Evolutionary conservation across 2,888 invertebrate genomes (phyloP), one percentile per base, ranked within the genome.

Genomic region (Callimorpha dominula): DNA sequence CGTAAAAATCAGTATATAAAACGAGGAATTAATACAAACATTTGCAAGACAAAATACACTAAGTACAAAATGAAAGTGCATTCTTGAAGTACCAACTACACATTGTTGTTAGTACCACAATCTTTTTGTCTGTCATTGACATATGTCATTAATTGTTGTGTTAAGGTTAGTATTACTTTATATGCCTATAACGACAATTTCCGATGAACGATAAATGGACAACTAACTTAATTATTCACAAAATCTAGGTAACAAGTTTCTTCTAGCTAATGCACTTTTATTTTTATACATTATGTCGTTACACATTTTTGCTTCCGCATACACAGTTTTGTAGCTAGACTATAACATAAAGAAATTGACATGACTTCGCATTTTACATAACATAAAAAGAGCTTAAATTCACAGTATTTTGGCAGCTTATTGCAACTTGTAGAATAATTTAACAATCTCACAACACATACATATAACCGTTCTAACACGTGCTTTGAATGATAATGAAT

Each of bases 321-420:
- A 65, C 31, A 70, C 72, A 57, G 20, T 57, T 70, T 76, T 65
- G 72, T 83, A 84, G 79, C 62, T 79, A 76, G 77, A 15, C 43
- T 46, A 68, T 77, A 49, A 73, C n/a, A 72, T n/a, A 46, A 42
- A 42, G 14, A 43, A 43, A 67, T 72, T 14, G 14, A 15, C 40
- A 62, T 52, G 31, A 57, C 46, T 57, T 50, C n/a, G n/a, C 31
- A 46, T 20, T 60, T 63, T 11, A 68, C 60, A 67, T 43, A 46
- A 60, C 43, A 68, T 64, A 17, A 40, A 42, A 12, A 7, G 17
- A 49, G 69, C 74, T 71, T 75, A 17, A 69, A 20, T 42, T 66
- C 68, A 11, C 66, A 40, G 81, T 84, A 86, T 69, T 72, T 84
- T 82, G 84, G 82, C 82, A 67, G 85, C 85, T 80, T 87, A 76